Evolutionary conservation across 2,797 vertebrate genomes (phyloP).

Genomic region (Phrynocephalus forsythii): DNA sequence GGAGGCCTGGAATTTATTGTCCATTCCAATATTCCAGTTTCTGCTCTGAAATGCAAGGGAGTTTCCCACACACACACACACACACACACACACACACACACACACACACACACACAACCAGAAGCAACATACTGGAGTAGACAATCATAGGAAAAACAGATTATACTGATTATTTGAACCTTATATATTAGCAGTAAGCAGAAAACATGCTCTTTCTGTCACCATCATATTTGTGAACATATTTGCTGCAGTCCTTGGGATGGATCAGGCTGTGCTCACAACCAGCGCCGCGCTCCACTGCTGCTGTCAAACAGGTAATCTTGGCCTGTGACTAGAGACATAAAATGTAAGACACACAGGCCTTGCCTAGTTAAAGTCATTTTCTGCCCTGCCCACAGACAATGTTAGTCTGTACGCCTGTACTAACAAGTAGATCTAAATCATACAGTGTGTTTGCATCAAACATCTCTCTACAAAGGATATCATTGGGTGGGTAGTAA

Average conservation of each 20-base stretch:
- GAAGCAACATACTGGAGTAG: not conserved
- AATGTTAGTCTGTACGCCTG: too few relatives aligned
- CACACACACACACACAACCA: not conserved
- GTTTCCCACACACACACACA: not conserved
- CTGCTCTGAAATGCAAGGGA: not conserved
- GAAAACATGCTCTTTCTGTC: not conserved
- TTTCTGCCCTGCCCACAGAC: too few relatives aligned
- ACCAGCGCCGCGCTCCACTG: conserved; percentile 65
- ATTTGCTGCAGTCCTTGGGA: not conserved
- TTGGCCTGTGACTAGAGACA: conserved; percentile 67
- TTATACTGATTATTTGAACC: not conserved
- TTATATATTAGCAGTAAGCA: not conserved
- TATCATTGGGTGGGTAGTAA: not conserved
- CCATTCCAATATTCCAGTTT: too few relatives aligned
- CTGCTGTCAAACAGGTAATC: conserved; percentile 69
- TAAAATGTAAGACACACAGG: not conserved
- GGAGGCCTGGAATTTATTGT: too few relatives aligned
- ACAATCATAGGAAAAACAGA: not conserved
- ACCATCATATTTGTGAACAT: not conserved
- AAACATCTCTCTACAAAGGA: not conserved
- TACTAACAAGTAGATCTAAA: not conserved
- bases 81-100: not conserved
- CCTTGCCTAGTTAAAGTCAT: too few relatives aligned
- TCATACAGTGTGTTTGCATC: not conserved
- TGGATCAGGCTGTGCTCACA: conserved; percentile 47